phyloP scores from a whole-genome alignment of 2,113 vertebrate genomes.

The Paracanthobrama guichenoti region DNA sequence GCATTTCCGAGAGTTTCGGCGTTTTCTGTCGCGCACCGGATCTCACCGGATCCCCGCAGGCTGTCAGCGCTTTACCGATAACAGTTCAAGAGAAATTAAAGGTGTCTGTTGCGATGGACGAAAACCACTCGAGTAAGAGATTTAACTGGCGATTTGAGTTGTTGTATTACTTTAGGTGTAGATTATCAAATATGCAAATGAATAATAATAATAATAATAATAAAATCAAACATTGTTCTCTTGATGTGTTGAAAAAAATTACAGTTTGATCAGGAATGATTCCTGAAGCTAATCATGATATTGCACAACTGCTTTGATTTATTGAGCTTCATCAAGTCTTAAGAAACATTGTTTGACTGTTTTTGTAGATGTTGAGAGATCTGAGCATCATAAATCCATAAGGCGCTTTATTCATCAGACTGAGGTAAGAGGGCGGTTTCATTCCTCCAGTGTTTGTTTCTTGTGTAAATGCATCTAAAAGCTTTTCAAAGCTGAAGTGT shows the following conservation, averaged over 20 bases:
- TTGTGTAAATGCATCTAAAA: background rate
- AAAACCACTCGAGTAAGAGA: background rate
- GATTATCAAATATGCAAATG: background rate
- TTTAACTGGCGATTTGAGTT: background rate
- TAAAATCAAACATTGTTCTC: background rate
- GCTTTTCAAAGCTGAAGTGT: background rate
- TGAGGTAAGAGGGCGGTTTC: slow-evolving; percentile 3
- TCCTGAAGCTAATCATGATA: background rate
- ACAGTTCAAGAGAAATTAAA: background rate
- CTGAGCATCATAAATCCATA: slow-evolving; percentile 38
- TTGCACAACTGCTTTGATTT: slow-evolving; percentile 16
- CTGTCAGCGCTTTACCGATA: background rate
- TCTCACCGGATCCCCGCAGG: background rate
- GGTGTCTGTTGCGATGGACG: background rate
- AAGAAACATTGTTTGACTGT: background rate
- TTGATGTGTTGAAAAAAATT: background rate
- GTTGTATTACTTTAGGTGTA: background rate
- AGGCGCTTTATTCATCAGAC: slow-evolving; percentile 46
- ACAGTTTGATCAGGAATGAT: background rate
- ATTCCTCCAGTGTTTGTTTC: background rate
- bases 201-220: background rate
- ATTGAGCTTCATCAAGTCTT: slow-evolving; percentile 6
- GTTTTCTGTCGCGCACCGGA: background rate
- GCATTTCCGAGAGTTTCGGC: background rate
- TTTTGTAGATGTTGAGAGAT: slow-evolving; percentile 42